Evolutionary conservation across 2,797 vertebrate species (phyloP).

Genomic region (Podarcis lilfordi): DNA sequence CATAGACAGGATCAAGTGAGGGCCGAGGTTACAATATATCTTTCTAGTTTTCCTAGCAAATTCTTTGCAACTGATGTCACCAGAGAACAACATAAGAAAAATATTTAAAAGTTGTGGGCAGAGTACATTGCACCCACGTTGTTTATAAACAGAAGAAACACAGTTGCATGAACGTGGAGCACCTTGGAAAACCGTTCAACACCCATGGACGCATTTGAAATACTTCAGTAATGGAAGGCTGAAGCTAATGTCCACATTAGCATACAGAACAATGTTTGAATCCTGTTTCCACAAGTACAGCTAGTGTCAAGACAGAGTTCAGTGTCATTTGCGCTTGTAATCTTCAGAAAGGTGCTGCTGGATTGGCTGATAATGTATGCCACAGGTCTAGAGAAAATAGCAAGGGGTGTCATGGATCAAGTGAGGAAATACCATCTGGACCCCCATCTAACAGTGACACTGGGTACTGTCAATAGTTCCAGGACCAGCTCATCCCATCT

Average conservation of each 20-base stretch:
- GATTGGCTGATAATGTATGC: not conserved
- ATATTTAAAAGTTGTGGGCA: not conserved
- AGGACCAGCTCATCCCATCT: too few species aligned
- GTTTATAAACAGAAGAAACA: not conserved
- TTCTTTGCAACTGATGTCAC: constrained; percentile 4
- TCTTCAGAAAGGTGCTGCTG: not conserved
- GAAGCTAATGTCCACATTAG: not conserved
- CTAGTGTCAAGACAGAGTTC: not conserved
- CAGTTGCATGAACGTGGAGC: not conserved
- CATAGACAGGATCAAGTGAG: constrained; percentile 21
- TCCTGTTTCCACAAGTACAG: not conserved
- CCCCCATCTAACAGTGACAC: too few species aligned
- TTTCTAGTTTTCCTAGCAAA: constrained; percentile 41
- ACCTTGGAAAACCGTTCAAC: not conserved
- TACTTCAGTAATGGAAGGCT: not conserved
- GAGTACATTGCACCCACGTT: not conserved
- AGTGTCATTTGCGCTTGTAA: not conserved
- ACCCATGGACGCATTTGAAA: not conserved
- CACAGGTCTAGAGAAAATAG: not conserved
- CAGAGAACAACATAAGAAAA: not conserved
- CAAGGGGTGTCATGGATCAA: not conserved
- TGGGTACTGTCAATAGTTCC: too few species aligned
- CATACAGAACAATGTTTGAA: not conserved
- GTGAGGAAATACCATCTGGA: not conserved
- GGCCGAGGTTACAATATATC: constrained; percentile 30